A percentile compares a stretch with the other conserved stretches of the same genome.
Conservation (phyloP, 2,888 invertebrate species). For the Mantis religiosa region DNA sequence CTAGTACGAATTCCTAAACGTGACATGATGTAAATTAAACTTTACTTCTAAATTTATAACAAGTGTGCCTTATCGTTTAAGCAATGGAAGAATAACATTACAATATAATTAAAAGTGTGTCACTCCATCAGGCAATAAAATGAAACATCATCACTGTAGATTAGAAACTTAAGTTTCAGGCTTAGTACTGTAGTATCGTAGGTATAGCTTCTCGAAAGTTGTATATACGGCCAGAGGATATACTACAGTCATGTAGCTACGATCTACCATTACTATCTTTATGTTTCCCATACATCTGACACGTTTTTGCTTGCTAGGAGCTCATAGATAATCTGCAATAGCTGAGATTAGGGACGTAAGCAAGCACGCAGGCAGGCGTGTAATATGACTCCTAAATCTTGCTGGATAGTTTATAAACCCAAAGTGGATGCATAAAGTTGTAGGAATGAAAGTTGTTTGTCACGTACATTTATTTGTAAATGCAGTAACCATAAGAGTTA, state of each 20-base stretch:
- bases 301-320: not conserved
- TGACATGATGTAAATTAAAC: no score
- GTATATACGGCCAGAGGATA: not conserved
- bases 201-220: not conserved
- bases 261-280: not conserved
- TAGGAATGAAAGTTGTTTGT: not conserved
- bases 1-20: no score
- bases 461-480: not conserved
- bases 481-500: not conserved
- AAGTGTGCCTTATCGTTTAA: no score
- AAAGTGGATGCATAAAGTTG: not conserved
- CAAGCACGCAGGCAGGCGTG: not conserved
- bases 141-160: no score
- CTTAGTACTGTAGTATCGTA: no score
- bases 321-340: not conserved
- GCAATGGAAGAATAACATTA: no score
- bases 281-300: not conserved
- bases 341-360: not conserved
- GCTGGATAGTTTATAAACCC: not conserved
- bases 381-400: not conserved
- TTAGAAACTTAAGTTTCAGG: no score
- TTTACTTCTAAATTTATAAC: no score
- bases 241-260: not conserved
- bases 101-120: no score
- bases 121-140: no score